phyloP scores from a whole-genome alignment of 2,797 vertebrate genomes.

The Rhinogobio ventralis region DNA sequence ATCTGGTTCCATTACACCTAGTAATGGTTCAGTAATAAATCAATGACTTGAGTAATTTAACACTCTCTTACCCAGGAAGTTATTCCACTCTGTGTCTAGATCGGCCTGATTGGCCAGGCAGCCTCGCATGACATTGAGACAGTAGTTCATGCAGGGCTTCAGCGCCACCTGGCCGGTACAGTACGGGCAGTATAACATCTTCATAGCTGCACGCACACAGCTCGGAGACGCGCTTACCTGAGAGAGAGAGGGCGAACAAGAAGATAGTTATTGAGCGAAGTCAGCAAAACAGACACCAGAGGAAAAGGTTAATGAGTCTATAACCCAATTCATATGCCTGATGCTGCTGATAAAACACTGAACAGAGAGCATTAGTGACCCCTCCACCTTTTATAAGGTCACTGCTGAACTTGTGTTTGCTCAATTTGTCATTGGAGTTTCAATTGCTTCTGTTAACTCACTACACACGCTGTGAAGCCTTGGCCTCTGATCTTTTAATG shows the following conservation, averaged over 20 bases:
- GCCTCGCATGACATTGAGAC: conserved; percentile 95
- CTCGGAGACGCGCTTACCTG: conserved; percentile 91
- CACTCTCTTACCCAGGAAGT: conserved; percentile 88
- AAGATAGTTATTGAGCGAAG: conserved; percentile 41
- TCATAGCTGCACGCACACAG: conserved; percentile 88
- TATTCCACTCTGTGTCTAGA: conserved; percentile 95
- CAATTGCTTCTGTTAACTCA: conserved; percentile 19
- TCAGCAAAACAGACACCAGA: conserved; percentile 52
- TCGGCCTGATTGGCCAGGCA: conserved; percentile 97
- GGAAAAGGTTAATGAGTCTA: conserved; percentile 35
- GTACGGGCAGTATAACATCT: conserved; percentile 96
- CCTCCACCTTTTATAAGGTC: conserved; percentile 37
- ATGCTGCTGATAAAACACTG: conserved; percentile 34
- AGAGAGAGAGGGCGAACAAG: conserved; percentile 26
- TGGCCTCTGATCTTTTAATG: conserved; percentile 51
- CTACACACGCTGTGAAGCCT: conserved; percentile 15
- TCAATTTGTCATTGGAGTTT: conserved; percentile 36
- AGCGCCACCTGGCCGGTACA: conserved; percentile 90
- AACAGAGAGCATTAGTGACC: conserved; percentile 22
- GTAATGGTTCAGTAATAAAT: conserved; percentile 8
- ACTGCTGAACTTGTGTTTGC: conserved; percentile 12
- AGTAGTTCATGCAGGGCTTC: conserved; percentile 97
- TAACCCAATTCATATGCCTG: conserved; percentile 30
- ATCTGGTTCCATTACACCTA: neutral
- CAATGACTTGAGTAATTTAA: conserved; percentile 21